These are phyloP conservation scores for Xiphophorus maculatus DNA, from an alignment of 2,113 vertebrate genomes.

Conservation along the genomic window DNA sequence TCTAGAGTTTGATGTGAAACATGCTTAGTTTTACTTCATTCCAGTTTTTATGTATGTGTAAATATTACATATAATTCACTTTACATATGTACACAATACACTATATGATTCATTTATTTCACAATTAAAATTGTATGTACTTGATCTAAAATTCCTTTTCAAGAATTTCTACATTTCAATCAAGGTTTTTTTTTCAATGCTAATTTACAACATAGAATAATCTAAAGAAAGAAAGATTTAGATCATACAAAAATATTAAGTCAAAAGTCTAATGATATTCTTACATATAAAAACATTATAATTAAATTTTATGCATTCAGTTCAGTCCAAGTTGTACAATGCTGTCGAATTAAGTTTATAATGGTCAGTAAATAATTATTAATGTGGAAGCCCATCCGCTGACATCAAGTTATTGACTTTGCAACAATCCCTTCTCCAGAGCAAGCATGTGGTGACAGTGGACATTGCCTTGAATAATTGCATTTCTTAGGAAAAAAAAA, in stretches of 20 bases:
- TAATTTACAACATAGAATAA: neutral
- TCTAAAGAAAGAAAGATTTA: neutral
- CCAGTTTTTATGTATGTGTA: neutral
- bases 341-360: neutral
- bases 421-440: neutral
- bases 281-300: neutral
- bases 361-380: neutral
- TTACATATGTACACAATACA: no score
- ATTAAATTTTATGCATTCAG: neutral
- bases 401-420: neutral
- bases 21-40: neutral
- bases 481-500: neutral
- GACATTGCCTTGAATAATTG: neutral
- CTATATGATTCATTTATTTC: neutral
- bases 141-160: neutral
- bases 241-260: neutral
- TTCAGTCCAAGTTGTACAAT: neutral
- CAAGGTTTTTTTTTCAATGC: neutral
- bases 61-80: no score
- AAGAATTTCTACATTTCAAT: neutral
- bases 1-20: neutral
- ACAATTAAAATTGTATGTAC: neutral
- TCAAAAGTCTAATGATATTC: no score
- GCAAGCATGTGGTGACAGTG: neutral
- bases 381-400: neutral